phyloP scores from a whole-genome alignment of 1,140 invertebrate genomes.

The Sweltsa coloradensis region DNA sequence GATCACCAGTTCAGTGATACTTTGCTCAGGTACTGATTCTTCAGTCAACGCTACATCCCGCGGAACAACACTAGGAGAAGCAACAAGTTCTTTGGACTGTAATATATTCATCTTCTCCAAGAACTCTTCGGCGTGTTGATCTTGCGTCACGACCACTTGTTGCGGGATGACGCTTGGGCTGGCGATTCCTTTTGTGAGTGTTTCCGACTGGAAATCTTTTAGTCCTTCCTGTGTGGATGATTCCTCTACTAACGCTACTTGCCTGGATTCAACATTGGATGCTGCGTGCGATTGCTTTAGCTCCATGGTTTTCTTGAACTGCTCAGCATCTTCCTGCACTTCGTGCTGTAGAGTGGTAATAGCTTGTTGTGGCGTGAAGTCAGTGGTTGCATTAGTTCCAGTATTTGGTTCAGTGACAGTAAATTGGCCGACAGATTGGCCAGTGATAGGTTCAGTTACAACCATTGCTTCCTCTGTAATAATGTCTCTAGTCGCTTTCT shows the following conservation, averaged over 20 bases:
- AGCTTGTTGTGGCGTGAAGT: not conserved
- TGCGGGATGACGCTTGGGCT: not conserved
- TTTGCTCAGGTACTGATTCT: not conserved
- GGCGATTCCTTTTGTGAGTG: not conserved
- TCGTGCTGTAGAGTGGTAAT: not conserved
- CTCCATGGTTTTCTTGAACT: not conserved
- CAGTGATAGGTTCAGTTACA: conserved; percentile 9
- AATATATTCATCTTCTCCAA: no score
- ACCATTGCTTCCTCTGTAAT: conserved; percentile 10
- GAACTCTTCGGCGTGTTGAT: no score
- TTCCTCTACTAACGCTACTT: conserved; percentile 1
- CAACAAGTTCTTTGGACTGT: no score
- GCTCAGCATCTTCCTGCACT: not conserved
- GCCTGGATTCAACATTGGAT: not conserved
- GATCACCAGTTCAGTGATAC: not conserved
- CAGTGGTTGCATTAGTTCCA: conserved; percentile 1
- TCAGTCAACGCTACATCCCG: conserved; percentile 1
- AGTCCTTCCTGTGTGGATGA: not conserved
- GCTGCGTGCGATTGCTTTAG: not conserved
- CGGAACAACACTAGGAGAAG: not conserved
- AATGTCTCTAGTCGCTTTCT: conserved; percentile 10
- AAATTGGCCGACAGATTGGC: conserved; percentile 9
- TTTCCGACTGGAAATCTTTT: not conserved
- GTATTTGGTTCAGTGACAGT: conserved; percentile 2
- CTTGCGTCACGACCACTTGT: conserved; percentile 1